Evolutionary conservation across 2,113 vertebrate species (phyloP).

Genomic region (Chlorodrepanis virens): DNA sequence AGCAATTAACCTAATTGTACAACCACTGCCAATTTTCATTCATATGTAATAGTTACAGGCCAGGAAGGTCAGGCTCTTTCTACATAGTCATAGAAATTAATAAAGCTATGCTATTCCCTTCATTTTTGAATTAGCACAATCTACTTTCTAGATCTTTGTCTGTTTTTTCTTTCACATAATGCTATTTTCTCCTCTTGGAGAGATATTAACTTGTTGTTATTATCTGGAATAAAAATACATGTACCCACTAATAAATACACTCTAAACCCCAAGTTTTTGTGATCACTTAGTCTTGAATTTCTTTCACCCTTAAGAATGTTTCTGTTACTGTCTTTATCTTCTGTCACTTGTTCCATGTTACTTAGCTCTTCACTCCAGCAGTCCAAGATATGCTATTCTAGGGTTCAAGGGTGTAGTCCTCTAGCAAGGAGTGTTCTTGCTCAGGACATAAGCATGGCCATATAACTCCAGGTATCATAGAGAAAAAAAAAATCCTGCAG

Average conservation of each 20-base stretch:
- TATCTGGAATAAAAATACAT: not conserved
- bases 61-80: not conserved
- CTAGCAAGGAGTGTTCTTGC: not conserved
- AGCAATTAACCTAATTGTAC: not conserved
- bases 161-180: not conserved
- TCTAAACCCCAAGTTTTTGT: not conserved
- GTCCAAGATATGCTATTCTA: not conserved
- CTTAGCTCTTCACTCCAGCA: not conserved
- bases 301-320: not conserved
- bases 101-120: not conserved
- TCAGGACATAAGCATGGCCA: not conserved
- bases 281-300: not conserved
- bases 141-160: not conserved
- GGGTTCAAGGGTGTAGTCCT: not conserved
- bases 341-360: not conserved
- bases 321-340: not conserved
- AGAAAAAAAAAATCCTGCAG: not conserved
- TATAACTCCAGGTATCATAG: not conserved
- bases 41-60: not conserved
- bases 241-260: not conserved
- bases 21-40: not conserved
- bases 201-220: not conserved
- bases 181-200: not conserved
- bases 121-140: not conserved
- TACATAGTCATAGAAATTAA: not conserved